phyloP scores from a whole-genome alignment of 2,797 vertebrate genomes.

The Buphagus erythrorhynchus region DNA sequence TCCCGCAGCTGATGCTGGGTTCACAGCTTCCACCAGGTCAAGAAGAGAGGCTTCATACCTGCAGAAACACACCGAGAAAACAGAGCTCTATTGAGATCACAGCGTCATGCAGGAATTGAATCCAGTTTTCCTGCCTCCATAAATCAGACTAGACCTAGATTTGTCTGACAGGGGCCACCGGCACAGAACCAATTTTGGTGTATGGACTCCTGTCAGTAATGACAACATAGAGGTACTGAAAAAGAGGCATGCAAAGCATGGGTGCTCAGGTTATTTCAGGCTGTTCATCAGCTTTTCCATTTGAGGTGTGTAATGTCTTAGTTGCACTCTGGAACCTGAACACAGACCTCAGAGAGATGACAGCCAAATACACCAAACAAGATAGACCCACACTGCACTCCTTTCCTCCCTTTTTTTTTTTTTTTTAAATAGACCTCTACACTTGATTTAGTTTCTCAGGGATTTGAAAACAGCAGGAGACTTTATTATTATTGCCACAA shows the following conservation, averaged over 20 bases:
- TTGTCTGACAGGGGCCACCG: background rate
- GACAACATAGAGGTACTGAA: background rate
- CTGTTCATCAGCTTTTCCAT: conserved; percentile 1
- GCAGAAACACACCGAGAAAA: background rate
- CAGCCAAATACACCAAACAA: background rate
- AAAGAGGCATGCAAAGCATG: background rate
- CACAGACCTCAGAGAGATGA: background rate
- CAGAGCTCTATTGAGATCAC: background rate
- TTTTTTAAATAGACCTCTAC: background rate
- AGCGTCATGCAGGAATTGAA: background rate
- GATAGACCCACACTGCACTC: background rate
- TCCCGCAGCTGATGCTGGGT: conserved; percentile 69
- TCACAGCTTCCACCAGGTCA: conserved; percentile 86
- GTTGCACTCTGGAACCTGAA: background rate
- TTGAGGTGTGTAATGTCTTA: background rate
- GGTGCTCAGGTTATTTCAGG: background rate
- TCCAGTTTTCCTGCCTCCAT: background rate
- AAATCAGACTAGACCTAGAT: background rate
- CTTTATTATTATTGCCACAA: conserved; percentile 42
- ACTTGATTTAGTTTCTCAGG: conserved; percentile 46
- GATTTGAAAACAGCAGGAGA: conserved; percentile 46
- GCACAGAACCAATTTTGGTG: background rate
- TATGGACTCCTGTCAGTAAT: background rate
- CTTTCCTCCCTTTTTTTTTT: background rate
- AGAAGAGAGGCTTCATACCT: conserved; percentile 86